phyloP scores from a whole-genome alignment of 2,113 vertebrate species.

The Saguinus imperator region DNA sequence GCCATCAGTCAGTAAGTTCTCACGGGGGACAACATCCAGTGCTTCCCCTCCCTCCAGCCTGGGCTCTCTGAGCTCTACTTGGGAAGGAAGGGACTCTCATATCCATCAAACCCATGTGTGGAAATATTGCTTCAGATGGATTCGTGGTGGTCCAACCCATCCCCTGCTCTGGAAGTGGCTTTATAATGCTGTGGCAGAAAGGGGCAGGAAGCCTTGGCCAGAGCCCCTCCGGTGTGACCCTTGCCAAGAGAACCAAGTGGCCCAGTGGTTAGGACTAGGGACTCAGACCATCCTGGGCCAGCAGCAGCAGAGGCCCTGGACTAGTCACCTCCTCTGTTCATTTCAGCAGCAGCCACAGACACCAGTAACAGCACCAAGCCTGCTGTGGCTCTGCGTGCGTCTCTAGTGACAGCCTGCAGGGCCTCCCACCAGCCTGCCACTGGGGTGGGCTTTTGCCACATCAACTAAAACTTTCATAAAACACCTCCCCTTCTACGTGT shows the following conservation, averaged over 20 bases:
- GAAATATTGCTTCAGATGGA: neutral
- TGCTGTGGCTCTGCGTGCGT: accelerated
- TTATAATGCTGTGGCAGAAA: neutral
- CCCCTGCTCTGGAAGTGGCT: neutral
- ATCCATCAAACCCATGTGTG: too few species aligned
- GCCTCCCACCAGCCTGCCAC: neutral
- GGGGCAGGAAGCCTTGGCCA: neutral
- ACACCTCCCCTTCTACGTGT: neutral
- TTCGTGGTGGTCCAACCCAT: neutral
- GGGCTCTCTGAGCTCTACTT: neutral
- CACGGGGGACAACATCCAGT: accelerated
- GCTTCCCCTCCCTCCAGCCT: too few species aligned
- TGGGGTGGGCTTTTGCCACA: accelerated
- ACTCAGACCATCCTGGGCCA: neutral
- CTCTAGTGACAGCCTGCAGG: accelerated
- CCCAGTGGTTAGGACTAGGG: neutral
- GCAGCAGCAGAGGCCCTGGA: neutral
- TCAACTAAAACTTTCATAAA: neutral
- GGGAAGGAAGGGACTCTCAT: neutral
- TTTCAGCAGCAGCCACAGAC: neutral
- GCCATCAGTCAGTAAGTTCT: too few species aligned
- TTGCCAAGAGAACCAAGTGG: neutral
- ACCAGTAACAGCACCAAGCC: neutral
- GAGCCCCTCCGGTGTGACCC: too few species aligned
- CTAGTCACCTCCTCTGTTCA: too few species aligned